Evolutionary conservation across 2,888 invertebrate genomes (phyloP), one percentile per base, ranked within the genome.

Genomic region (Pegoplata infirma): DNA sequence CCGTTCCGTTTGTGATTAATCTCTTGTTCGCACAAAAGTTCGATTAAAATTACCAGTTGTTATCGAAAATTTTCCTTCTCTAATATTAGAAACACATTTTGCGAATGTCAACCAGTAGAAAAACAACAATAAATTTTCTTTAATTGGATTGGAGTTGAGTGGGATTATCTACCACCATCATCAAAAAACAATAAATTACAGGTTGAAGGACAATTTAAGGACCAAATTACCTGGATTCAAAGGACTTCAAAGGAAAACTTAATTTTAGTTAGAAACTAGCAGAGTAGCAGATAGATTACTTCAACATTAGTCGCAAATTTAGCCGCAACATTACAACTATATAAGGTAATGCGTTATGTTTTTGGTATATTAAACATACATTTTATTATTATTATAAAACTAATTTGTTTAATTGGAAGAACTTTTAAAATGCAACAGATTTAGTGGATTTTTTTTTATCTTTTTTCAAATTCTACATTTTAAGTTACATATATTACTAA

Each of bases 181-280:
- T 5, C 21, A 23, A 6, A 21, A 16, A 49, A 5, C n/a, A n/a
- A 7, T 32, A 10, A 6, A 56, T 12, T 66, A 3, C 40, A 55
- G 61, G 51, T 61, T 79, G 66, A 74, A 74, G 78, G 74, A 66
- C 78, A 61, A 36, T 49, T 66, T 47, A 74, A 75, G 79, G 75
- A 75, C 78, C 32, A 46, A 47, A 5, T 12, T 19, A 36, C 17
- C 17, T 32, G 19, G 12, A 21, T 12, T 5, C 23, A 25, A 25
- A 25, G 25, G 16, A 21, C 5, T 47, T 55, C 25, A 25, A n/a
- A n/a, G 25, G 5, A 40, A n/a, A 0, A 5, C 49, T 19, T 10
- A 4, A 7, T 47, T 32, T 63, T 47, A 61, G 63, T 51, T 32
- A 63, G n/a, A 25, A 32, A 47, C n/a, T 61, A 63, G 46, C 47